Percentiles rank a stretch among this genome's conserved stretches.
phyloP scores from a whole-genome alignment of 1,140 invertebrate species.

The Drosophila repleta region DNA sequence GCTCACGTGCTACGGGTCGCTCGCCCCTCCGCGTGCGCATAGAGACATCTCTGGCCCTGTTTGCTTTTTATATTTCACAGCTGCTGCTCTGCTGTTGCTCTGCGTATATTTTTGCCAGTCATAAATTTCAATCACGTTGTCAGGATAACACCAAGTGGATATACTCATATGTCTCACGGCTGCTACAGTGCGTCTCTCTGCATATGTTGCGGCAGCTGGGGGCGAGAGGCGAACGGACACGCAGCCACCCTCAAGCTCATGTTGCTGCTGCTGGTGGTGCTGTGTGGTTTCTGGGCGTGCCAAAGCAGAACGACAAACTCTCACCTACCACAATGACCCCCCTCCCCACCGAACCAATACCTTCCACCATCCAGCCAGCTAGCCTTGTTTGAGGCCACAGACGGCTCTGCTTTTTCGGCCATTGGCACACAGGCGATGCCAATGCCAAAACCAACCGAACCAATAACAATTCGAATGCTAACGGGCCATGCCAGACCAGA shows the following conservation, averaged over 20 bases:
- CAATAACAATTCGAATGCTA: constrained; percentile 35
- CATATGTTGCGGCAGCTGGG: constrained; percentile 51
- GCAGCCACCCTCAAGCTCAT: neutral
- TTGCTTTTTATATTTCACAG: constrained; percentile 48
- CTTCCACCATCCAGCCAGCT: neutral
- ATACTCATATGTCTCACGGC: constrained; percentile 66
- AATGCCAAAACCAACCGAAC: constrained; percentile 1
- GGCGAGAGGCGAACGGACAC: neutral
- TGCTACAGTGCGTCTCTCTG: constrained; percentile 33
- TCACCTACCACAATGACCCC: neutral
- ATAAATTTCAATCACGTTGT: constrained; percentile 83
- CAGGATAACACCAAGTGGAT: constrained; percentile 77
- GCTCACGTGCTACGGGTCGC: constrained; percentile 55
- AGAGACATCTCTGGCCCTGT: neutral
- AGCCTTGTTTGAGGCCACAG: constrained; percentile 51
- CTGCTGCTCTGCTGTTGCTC: constrained; percentile 29
- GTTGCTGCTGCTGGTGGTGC: constrained; percentile 18
- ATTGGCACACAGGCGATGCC: constrained; percentile 8
- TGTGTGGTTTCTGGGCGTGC: constrained; percentile 41
- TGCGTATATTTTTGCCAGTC: constrained; percentile 74
- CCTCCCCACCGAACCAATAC: neutral
- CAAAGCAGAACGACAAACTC: constrained; percentile 32
- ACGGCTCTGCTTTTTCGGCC: constrained; percentile 42
- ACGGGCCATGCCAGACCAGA: constrained; percentile 26
- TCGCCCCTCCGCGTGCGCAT: neutral